phyloP scores from a whole-genome alignment of 2,888 invertebrate species.

The Notocelia uddmanniana region DNA sequence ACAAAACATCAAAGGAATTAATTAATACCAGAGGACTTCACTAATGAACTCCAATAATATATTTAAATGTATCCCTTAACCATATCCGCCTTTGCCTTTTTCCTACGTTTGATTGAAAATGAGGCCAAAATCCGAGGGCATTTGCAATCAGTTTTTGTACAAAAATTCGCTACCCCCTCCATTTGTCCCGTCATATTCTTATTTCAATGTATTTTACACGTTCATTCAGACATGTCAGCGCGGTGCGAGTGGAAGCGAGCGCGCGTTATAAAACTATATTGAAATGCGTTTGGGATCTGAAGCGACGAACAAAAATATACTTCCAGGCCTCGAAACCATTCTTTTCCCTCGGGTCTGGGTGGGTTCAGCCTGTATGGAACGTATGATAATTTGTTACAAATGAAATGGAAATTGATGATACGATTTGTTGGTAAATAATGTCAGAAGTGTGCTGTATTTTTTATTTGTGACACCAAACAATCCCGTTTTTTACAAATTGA shows the following conservation, averaged over 20 bases:
- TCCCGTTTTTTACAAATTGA: not conserved
- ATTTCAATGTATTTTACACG: not conserved
- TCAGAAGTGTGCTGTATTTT: not conserved
- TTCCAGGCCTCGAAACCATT: not conserved
- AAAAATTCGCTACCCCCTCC: not conserved
- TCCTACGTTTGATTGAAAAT: constrained; percentile 31
- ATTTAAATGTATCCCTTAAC: constrained; percentile 10
- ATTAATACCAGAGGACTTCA: constrained; percentile 1
- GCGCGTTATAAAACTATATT: no score
- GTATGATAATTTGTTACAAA: constrained; percentile 22
- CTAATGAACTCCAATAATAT: constrained; percentile 14
- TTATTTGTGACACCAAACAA: not conserved
- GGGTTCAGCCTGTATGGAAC: not conserved
- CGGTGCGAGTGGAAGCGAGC: no score
- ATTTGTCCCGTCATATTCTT: not conserved
- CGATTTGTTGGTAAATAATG: constrained; percentile 1
- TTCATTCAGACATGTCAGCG: not conserved
- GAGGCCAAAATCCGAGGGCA: constrained; percentile 11
- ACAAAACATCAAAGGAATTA: constrained; percentile 12
- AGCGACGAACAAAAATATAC: not conserved
- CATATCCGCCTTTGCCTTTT: constrained; percentile 11
- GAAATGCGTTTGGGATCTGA: no score
- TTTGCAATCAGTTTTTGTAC: constrained; percentile 31
- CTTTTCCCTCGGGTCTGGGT: constrained; percentile 1
- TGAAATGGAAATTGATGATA: constrained; percentile 26